Evolutionary conservation across 35 echinoderm and acorn worm genomes (phyloP), one percentile per base, ranked within the genome.

Genomic region (Ophiothrix spiculata): DNA sequence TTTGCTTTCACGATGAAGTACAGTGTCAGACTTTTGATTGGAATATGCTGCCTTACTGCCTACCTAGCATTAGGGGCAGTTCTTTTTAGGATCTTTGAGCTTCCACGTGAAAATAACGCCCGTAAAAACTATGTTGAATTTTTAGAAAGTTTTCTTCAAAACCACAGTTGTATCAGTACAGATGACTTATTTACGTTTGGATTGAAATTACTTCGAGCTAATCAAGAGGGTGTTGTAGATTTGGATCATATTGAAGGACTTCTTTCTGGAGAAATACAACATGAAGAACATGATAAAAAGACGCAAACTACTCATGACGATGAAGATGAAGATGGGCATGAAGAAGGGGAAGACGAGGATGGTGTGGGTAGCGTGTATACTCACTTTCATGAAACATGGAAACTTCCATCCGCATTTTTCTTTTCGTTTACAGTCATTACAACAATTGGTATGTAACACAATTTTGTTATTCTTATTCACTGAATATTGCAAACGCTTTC

Each of bases 391-490:
- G 60, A 69, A 69, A 69, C 60, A 69, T 69, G 60, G 60, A 69
- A 69, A 69, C 60, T 69, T 69, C 60, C 60, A 12, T 69, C 60
- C 3, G 60, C 60, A 15, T 69, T 69, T 69, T 69, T 69, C 60
- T 69, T 69, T 28, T 69, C 60, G 3, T 69, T 69, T n/a, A 69
- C 60, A 69, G 60, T 69, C 17, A 69, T 69, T 69, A 69, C 60
- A 69, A 69, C 60, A 69, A 69, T 69, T 69, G 60, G 60, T 69
- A 69, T 69, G 60, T 69, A 69, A n/a, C n/a, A n/a, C n/a, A n/a
- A n/a, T n/a, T n/a, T n/a, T n/a, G n/a, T n/a, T n/a, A n/a, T n/a
- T n/a, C n/a, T n/a, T n/a, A n/a, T n/a, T n/a, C n/a, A n/a, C n/a
- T n/a, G n/a, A n/a, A n/a, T n/a, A n/a, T n/a, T n/a, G n/a, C n/a